Evolutionary conservation across 2,888 invertebrate genomes (phyloP).

Genomic region (Philereme transversata): DNA sequence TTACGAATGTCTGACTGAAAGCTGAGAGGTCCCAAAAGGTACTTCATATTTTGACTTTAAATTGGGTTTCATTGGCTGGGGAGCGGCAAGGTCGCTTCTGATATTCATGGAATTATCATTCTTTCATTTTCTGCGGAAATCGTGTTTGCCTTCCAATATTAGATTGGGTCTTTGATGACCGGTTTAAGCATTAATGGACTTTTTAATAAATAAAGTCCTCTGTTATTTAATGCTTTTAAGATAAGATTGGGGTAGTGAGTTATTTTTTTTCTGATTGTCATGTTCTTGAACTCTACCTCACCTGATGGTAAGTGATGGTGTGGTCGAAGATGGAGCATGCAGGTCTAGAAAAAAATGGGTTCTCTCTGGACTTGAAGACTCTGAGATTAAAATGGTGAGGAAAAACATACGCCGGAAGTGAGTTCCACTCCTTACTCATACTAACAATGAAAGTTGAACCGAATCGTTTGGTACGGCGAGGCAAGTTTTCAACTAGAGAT

Average conservation of each 20-base stretch:
- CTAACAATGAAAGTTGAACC: too few relatives aligned
- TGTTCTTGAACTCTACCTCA: too few relatives aligned
- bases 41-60: conserved; percentile 42
- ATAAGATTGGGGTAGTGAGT: neutral
- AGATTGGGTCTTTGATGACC: conserved; percentile 27
- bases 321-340: too few relatives aligned
- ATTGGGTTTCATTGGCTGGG: conserved; percentile 45
- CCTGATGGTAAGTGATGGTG: too few relatives aligned
- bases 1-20: conserved; percentile 35
- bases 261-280: too few relatives aligned
- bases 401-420: too few relatives aligned
- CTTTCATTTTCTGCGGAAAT: conserved; percentile 24
- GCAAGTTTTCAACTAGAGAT: too few relatives aligned
- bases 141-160: conserved; percentile 30
- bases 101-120: conserved; percentile 35
- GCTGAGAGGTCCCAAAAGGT: conserved; percentile 31
- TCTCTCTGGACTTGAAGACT: too few relatives aligned
- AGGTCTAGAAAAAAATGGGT: too few relatives aligned
- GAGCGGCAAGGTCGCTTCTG: conserved; percentile 34
- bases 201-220: conserved; percentile 18
- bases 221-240: neutral
- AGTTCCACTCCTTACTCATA: too few relatives aligned
- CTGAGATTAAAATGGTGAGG: too few relatives aligned
- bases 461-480: too few relatives aligned
- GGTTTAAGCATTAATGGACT: conserved; percentile 16